These are phyloP conservation scores for Stenopsyche tienmushanensis DNA, from an alignment of 1,140 invertebrate genomes.

Conservation along the genomic window DNA sequence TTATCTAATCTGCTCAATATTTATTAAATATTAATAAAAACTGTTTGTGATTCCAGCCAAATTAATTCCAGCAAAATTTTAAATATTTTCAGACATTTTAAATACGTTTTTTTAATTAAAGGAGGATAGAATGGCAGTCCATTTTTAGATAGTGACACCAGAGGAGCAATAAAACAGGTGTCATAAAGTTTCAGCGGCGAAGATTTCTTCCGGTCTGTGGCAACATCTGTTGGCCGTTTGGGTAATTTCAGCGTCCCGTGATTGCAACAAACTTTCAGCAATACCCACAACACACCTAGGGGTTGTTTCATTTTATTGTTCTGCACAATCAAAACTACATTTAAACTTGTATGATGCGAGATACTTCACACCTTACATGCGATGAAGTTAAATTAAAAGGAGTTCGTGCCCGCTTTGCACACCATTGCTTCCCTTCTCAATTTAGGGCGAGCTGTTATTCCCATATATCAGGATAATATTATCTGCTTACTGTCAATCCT, in stretches of 20 bases:
- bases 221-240: not conserved
- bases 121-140: no score
- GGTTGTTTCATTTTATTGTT: conserved; percentile 9
- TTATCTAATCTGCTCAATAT: no score
- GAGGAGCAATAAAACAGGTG: not conserved
- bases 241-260: not conserved
- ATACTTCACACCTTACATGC: not conserved
- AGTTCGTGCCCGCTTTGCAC: no score
- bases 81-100: no score
- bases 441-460: not conserved
- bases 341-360: not conserved
- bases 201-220: not conserved
- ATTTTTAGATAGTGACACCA: no score
- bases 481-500: conserved; percentile 13
- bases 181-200: not conserved
- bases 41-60: no score
- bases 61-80: no score
- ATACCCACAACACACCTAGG: conserved; percentile 9
- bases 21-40: no score
- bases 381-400: no score
- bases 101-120: no score
- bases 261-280: conserved; percentile 7
- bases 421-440: no score
- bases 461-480: no score
- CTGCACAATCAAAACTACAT: conserved; percentile 4